Evolutionary conservation across 1,140 invertebrate genomes (phyloP).

Genomic region (Orchestia grillus): DNA sequence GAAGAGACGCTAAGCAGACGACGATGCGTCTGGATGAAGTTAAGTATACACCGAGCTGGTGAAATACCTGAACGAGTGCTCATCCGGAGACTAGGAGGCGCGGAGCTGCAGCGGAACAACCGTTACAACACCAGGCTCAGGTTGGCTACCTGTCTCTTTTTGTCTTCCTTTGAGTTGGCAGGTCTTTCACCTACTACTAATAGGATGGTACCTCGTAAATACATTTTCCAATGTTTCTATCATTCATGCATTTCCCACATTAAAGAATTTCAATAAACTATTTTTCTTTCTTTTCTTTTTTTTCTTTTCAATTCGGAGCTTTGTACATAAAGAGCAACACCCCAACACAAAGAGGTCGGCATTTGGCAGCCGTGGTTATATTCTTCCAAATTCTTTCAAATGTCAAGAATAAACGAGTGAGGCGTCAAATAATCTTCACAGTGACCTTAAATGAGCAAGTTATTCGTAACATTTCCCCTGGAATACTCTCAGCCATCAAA

Average conservation of each 20-base stretch:
- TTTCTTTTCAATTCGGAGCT: not conserved
- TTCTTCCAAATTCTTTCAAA: not conserved
- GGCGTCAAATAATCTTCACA: not conserved
- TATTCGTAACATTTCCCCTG: not conserved
- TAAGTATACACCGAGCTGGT: not conserved
- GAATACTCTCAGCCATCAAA: not conserved
- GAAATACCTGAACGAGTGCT: not conserved
- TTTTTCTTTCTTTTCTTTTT: too few relatives aligned
- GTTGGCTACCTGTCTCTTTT: not conserved
- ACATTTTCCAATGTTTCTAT: not conserved
- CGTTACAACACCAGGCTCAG: not conserved
- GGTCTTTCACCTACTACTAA: not conserved
- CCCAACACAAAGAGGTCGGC: not conserved
- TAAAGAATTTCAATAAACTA: too few relatives aligned
- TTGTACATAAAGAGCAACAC: not conserved
- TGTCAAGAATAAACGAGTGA: not conserved
- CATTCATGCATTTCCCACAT: not conserved
- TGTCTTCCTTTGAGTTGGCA: not conserved
- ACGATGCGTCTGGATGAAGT: not conserved
- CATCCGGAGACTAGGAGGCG: not conserved
- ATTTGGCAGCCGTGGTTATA: not conserved
- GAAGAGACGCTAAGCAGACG: not conserved
- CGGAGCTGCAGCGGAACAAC: not conserved
- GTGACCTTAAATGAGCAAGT: not conserved
- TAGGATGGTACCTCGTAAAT: not conserved